These are phyloP conservation scores for Theristicus caerulescens DNA, from an alignment of 2,113 vertebrate genomes.

Conservation along the genomic window DNA sequence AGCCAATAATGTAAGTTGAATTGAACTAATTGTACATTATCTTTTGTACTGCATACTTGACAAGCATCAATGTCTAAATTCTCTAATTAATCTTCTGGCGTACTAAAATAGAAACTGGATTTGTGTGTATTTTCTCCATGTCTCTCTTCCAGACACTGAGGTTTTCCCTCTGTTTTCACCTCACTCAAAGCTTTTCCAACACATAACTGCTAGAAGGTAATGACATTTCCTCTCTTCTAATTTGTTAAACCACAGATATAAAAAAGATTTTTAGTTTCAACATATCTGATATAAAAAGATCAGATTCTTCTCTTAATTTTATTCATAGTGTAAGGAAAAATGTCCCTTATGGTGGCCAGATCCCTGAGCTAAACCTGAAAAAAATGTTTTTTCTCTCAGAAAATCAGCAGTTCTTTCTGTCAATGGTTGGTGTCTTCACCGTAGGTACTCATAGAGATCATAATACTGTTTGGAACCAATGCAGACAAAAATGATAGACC, in stretches of 20 bases:
- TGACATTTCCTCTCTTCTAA: background rate
- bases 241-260: background rate
- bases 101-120: background rate
- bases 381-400: background rate
- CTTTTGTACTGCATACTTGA: background rate
- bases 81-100: background rate
- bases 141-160: background rate
- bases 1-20: background rate
- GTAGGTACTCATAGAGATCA: background rate
- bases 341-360: background rate
- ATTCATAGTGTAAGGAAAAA: background rate
- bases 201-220: background rate
- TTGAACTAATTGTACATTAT: background rate
- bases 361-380: background rate
- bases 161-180: background rate
- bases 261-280: background rate
- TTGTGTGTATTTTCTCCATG: background rate
- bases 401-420: background rate
- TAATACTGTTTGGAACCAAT: background rate
- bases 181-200: background rate
- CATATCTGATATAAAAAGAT: background rate
- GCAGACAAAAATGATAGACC: background rate
- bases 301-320: background rate
- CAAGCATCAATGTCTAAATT: background rate
- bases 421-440: rapidly evolving